These are phyloP conservation scores for Ecliptopera silaceata DNA, from an alignment of 2,888 invertebrate genomes.

Conservation along the genomic window DNA sequence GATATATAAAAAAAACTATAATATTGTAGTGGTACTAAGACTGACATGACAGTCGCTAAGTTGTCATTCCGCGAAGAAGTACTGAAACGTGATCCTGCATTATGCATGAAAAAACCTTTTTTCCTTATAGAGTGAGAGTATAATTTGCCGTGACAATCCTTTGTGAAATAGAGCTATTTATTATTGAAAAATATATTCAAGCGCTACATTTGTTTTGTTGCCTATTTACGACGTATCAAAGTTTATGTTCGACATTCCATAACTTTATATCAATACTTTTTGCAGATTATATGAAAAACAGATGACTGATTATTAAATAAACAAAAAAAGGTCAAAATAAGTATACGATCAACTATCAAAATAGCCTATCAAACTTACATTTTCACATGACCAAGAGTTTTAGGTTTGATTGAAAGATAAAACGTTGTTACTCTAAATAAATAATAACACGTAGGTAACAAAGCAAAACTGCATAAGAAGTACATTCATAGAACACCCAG, in stretches of 20 bases:
- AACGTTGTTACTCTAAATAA: too few species aligned
- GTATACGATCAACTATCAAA: too few species aligned
- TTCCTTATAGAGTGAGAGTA: constrained; percentile 29
- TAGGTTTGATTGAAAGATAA: too few species aligned
- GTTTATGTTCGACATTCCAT: neutral
- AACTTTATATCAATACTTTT: too few species aligned
- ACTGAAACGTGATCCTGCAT: constrained; percentile 37
- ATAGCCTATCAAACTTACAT: too few species aligned
- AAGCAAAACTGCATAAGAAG: too few species aligned
- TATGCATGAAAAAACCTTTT: constrained; percentile 39
- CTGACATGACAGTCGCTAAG: constrained; percentile 30
- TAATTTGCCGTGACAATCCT: constrained; percentile 33
- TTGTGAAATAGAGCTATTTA: constrained; percentile 35
- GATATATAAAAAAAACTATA: constrained; percentile 7
- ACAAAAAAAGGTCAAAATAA: too few species aligned
- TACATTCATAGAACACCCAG: too few species aligned
- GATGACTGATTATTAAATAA: too few species aligned
- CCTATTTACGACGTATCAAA: neutral
- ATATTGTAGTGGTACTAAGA: constrained; percentile 17
- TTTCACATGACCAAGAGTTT: too few species aligned
- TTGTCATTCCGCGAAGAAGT: constrained; percentile 32
- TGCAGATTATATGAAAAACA: too few species aligned
- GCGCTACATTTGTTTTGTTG: neutral
- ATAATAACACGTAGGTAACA: too few species aligned
- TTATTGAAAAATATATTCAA: constrained; percentile 19